Percentiles rank a stretch among this genome's conserved stretches.
Conservation (phyloP, 2,888 invertebrate species). For the Sminthurides aquaticus region DNA sequence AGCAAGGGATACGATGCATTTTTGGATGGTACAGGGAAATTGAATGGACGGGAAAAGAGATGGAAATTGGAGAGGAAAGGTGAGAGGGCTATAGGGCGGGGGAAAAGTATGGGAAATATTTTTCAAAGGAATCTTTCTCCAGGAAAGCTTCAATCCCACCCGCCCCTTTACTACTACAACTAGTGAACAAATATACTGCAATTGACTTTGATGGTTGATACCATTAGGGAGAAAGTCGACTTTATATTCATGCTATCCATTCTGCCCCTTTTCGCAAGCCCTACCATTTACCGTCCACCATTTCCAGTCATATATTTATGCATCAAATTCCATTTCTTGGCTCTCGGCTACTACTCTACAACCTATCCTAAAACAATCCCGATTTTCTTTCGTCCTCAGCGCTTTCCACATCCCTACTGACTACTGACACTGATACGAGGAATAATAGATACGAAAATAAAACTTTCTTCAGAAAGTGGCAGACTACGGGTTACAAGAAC, state of each 20-base stretch:
- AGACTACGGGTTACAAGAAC: too few species aligned
- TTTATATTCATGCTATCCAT: neutral
- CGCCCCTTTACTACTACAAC: conserved; percentile 1
- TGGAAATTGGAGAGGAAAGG: conserved; percentile 28
- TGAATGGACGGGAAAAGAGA: conserved; percentile 8
- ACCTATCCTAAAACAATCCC: too few species aligned
- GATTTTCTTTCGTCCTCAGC: too few species aligned
- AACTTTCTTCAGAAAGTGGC: too few species aligned
- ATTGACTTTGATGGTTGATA: conserved; percentile 29
- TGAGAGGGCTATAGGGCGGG: conserved; percentile 18
- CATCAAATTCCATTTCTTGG: neutral
- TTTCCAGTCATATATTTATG: neutral
- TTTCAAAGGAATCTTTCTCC: conserved; percentile 2
- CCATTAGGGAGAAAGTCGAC: neutral
- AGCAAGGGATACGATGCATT: conserved; percentile 25
- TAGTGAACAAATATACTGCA: conserved; percentile 22
- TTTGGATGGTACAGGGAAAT: neutral
- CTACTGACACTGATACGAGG: too few species aligned
- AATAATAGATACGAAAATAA: too few species aligned
- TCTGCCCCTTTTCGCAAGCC: neutral
- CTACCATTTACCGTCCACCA: neutral
- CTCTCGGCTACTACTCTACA: too few species aligned
- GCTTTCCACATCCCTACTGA: too few species aligned
- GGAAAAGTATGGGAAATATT: conserved; percentile 11
- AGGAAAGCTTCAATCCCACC: conserved; percentile 2